Evolutionary conservation across 2,797 vertebrate species (phyloP), one percentile per base, ranked within the genome.

Genomic region (Acanthopagrus latus): DNA sequence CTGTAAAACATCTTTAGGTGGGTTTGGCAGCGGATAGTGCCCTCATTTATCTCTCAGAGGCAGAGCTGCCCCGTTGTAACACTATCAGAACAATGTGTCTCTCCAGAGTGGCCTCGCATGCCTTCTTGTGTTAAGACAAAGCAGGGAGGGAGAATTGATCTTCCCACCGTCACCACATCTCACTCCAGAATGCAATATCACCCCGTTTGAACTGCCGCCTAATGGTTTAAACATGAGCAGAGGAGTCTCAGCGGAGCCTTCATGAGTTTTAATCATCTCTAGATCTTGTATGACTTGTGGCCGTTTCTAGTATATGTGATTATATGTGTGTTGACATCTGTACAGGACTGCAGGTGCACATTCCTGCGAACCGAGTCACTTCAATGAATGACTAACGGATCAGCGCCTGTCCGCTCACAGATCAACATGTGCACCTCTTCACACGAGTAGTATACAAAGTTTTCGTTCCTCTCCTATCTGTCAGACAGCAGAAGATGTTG

Each of bases 281-380:
- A 10, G 59, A 23, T 71, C 33, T 64, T 41, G 6, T 66, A 44
- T 81, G 85, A 81, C 47, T 80, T 69, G 72, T 70, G 67, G 74
- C 54, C 70, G 1, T 76, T 66, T 80, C n/a, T 47, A 43, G 51
- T 33, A 33, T 33, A 33, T 41, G 13, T 78, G 75, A 79, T 72
- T 65, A 58, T 66, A 74, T 72, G 56, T 44, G 71, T 71, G 84
- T 66, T 63, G 81, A 80, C 82, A 74, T 11, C 66, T 70, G 43
- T 5, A 25, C 71, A 27, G 69, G 54, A 51, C 59, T 82, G 70
- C 66, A 86, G 79, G 87, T 85, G 74, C 76, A 71, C 84, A 80
- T 88, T 88, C 84, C 78, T 76, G 5, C 33, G 52, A 81, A 51
- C 23, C 41, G 51, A 52, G 54, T 77, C 80, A 70, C 6, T 25